Evolutionary conservation across 2,888 invertebrate genomes (phyloP), one percentile per base, ranked within the genome.

Genomic region (Parnassius apollo): DNA sequence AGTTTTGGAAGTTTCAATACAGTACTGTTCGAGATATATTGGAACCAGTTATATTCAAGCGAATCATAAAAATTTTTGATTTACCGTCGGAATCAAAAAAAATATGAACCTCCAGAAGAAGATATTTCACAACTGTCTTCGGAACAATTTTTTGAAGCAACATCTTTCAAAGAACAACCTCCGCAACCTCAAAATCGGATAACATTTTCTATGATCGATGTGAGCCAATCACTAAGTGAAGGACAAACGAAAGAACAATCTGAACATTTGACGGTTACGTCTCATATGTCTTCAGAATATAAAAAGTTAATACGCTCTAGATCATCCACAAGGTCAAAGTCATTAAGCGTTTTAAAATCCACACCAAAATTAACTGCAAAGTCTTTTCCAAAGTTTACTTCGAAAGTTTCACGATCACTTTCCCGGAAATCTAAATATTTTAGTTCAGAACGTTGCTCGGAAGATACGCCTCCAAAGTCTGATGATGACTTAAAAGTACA

Each of bases 1-100:
- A 86, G 91, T 91, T 91, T 65, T 91, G 91, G 91, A 85, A 89
- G 46, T 74, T 86, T 0, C 82, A 90, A 61, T 72, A 75, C 46
- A 75, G 78, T 3, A 78, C 74, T 51, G 88, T 91, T 0, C 78
- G 80, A 0, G 73, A 78, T 7, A 68, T 90, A 55, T 85, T 91
- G 42, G 88, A 88, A 0, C 83, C 85, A 0, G 68, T 75, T 0
- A 81, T 88, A 56, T 91, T 83, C 66, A 74, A 78, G 55, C 72
- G 89, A 45, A 75, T 91, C 12, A 77, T 77, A 8, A 89, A 88
- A 68, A 86, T 91, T 48, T 91, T 87, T 64, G 67, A 84, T 9
- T 69, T 91, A 25, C 82, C 83, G 0, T 53, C 69, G 0, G 82
- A 83, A 42, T 73, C 71, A 1, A 67, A 65, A 2, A n/a, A 55